Conservation (phyloP, 2,888 invertebrate species). For the Coleophora deauratella region DNA sequence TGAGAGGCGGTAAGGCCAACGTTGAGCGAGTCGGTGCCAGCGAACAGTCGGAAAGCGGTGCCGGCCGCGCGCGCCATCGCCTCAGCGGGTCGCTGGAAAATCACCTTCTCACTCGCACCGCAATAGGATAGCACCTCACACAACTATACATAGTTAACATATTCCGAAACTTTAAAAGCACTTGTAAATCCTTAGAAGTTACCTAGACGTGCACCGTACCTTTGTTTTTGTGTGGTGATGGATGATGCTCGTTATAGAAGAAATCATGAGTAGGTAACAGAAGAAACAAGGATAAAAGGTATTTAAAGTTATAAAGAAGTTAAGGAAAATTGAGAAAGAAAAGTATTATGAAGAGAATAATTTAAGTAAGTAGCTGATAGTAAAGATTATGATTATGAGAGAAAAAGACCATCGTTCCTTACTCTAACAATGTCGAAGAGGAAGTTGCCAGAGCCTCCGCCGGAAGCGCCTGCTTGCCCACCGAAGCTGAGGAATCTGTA, state of each 20-base stretch:
- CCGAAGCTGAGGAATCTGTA: constrained; percentile 79
- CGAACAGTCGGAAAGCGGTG: constrained; percentile 84
- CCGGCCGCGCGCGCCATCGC: constrained; percentile 86
- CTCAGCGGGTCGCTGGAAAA: constrained; percentile 82
- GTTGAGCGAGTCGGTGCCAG: constrained; percentile 82
- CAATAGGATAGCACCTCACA: neutral
- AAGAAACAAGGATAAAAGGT: constrained; percentile 1
- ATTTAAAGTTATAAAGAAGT: too few relatives aligned
- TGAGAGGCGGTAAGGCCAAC: constrained; percentile 79
- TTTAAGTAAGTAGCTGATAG: too few relatives aligned
- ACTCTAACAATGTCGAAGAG: constrained; percentile 92
- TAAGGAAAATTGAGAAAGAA: too few relatives aligned
- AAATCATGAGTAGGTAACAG: too few relatives aligned
- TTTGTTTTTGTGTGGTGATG: neutral
- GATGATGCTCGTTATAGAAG: neutral
- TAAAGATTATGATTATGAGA: too few relatives aligned
- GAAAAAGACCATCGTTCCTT: constrained; percentile 48
- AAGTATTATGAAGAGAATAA: too few relatives aligned
- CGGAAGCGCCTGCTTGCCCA: constrained; percentile 60
- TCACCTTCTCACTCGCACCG: constrained; percentile 32
- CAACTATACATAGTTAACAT: too few relatives aligned
- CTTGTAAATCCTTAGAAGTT: neutral
- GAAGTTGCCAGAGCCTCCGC: constrained; percentile 89
- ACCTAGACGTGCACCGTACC: neutral
- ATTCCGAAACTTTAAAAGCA: neutral